A percentile compares a stretch with the other conserved stretches of the same genome.
phyloP scores from a whole-genome alignment of 2,888 invertebrate species.

The Timema podura region DNA sequence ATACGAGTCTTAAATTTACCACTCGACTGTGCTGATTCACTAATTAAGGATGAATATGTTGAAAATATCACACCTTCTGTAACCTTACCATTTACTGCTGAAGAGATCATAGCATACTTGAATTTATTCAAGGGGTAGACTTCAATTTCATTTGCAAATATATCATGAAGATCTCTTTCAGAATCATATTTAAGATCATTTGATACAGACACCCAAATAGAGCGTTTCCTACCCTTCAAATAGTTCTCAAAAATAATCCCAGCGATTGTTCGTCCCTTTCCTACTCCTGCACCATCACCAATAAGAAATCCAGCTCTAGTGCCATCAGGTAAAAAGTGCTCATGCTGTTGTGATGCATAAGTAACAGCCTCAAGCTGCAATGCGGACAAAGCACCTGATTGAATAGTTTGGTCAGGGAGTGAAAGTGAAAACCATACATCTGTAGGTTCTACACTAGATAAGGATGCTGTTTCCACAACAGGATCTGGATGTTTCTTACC shows the following conservation, averaged over 20 bases:
- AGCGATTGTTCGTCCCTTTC: slow-evolving; percentile 96
- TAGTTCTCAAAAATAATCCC: slow-evolving; percentile 98
- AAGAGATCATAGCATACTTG: slow-evolving; percentile 97
- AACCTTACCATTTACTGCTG: slow-evolving; percentile 85
- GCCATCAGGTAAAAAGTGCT: slow-evolving; percentile 81
- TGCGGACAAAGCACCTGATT: slow-evolving; percentile 84
- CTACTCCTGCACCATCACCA: slow-evolving; percentile 97
- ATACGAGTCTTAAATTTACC: slow-evolving; percentile 91
- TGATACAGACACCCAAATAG: slow-evolving; percentile 98
- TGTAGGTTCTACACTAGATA: slow-evolving; percentile 92
- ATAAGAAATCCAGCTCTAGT: slow-evolving; percentile 93
- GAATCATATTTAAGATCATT: slow-evolving; percentile 98
- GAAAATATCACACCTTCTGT: slow-evolving; percentile 96
- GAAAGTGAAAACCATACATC: slow-evolving; percentile 86
- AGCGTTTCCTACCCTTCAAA: slow-evolving; percentile 84
- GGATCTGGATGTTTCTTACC: slow-evolving; percentile 97
- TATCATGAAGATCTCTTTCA: slow-evolving; percentile 91
- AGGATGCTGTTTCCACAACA: slow-evolving; percentile 96
- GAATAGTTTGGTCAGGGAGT: slow-evolving; percentile 79
- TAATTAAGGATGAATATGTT: slow-evolving; percentile 97
- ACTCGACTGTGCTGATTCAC: slow-evolving; percentile 83
- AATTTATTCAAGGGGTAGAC: slow-evolving; percentile 90
- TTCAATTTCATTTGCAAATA: slow-evolving; percentile 85
- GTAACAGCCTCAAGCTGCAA: slow-evolving; percentile 96
- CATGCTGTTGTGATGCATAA: slow-evolving; percentile 96